Base-by-base conservation (phyloP, 2,888 invertebrate species). In the Aleiodes leptofemur region DNA sequence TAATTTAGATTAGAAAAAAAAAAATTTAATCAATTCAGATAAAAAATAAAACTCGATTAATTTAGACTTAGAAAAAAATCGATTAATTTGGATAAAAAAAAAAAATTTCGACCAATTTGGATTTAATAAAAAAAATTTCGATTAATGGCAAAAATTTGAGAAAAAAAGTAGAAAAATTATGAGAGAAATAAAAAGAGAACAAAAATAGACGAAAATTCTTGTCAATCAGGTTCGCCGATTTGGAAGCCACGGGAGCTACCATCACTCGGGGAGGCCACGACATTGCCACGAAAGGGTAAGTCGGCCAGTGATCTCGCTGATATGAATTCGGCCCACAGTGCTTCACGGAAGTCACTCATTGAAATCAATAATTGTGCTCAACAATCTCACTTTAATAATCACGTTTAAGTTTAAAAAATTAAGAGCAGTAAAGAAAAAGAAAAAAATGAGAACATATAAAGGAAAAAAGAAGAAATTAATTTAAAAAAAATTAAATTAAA, bases 181-280 rank as follows among this genome's bases (percentile, higher is more conserved):
- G 2, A 43, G 9, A 61, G 16, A 14, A 11, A 23, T 16, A 11
- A 9, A 64, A 8, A 14, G 3, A 48, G 23, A 64, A 64, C 43
- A 64, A 34, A 68, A 74, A 69, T 64, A 55, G 50, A 66, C 29
- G 59, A 69, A 53, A 71, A 78, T 78, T 78, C 78, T 75, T 79
- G 74, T 79, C 68, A 79, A 79, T 75, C 94, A 95, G 97, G 97
- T 92, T 98, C 98, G 91, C 98, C 98, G 91, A 96, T 98, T 92
- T 98, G 98, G 98, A 98, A 98, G 94, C 97, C 97, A 92, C 95
- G 97, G 92, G 97, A 97, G 93, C 89, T 91, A 85, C 90, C 90
- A 68, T 91, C 91, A 87, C 90, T 92, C 86, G 91, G 91, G 80
- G 93, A 93, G 90, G 91, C 93, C 84, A 91, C 92, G 84, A 93